Base-by-base conservation (phyloP, 2,797 vertebrate species). In the Pterois miles region DNA sequence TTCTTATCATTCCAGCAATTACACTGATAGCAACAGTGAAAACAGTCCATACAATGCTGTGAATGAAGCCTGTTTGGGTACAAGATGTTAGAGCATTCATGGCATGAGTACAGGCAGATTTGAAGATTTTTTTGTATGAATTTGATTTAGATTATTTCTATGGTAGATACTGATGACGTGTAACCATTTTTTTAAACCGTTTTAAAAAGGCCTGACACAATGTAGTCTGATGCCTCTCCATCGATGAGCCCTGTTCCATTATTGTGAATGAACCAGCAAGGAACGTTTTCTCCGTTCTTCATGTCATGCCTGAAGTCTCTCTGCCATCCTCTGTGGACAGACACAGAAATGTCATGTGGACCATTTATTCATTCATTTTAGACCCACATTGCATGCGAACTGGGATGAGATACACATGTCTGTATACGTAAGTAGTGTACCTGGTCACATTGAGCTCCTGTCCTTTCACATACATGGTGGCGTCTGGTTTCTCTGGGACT, bases 221-320 rank as follows among this genome's bases (percentile, higher is more conserved):
- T 85, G 70, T 99, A 99, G 82, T 99, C 96, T 0, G 87, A 88
- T 60, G 92, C 95, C 34, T 86, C 69, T 38, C 98, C 97, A 1
- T 98, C 97, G 1, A 99, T 94, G 48, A 99, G 92, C n/a, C 97
- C 97, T 23, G 92, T 91, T 68, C 96, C 97, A 0, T 97, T 98
- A 84, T 90, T 91, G 81, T 98, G 97, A 84, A 98, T 81, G 33
- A 99, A 98, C 97, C 98, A 99, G 90, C 98, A 99, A 46, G 93
- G 86, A 56, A 98, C 68, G 0, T 95, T 93, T 3, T 83, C 74
- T 4, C 97, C 96, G 0, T 91, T 80, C 13, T 83, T 88, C 16
- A 91, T 31, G 16, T 97, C 93, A 10, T 57, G 85, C 66, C 94
- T 89, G 90, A 96, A 98, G 92, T 99, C 97, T 89, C 93, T 96